phyloP scores from a whole-genome alignment of 2,888 invertebrate species.

The Psylliodes chrysocephalus region DNA sequence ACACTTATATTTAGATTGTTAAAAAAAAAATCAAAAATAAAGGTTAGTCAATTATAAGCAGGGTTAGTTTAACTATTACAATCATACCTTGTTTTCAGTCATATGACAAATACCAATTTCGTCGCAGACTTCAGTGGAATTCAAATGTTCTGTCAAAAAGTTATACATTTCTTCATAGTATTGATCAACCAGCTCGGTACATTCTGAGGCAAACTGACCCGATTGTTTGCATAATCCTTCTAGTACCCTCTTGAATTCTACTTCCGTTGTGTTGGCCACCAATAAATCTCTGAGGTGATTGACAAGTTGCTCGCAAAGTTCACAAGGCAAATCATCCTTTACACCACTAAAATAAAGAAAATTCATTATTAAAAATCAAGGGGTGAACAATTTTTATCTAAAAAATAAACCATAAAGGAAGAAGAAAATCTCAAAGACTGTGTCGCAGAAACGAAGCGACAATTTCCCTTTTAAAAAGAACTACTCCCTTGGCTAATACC shows the following conservation, averaged over 20 bases:
- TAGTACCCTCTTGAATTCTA: slow-evolving; percentile 81
- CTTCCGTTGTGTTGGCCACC: slow-evolving; percentile 85
- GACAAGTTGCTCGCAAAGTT: slow-evolving; percentile 86
- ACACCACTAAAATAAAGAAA: slow-evolving; percentile 35
- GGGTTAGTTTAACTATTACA: neutral
- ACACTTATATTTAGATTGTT: neutral
- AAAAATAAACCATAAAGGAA: too few species aligned
- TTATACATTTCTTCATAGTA: slow-evolving; percentile 81
- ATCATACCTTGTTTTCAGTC: slow-evolving; percentile 29
- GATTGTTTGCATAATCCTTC: slow-evolving; percentile 85
- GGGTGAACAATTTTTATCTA: too few species aligned
- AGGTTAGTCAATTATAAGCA: slow-evolving; percentile 6
- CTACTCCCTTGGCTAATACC: too few species aligned
- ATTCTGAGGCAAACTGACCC: slow-evolving; percentile 77
- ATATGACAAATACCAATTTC: slow-evolving; percentile 75
- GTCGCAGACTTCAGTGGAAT: slow-evolving; percentile 76
- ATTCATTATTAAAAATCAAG: too few species aligned
- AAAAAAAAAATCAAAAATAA: neutral
- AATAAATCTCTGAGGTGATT: slow-evolving; percentile 82
- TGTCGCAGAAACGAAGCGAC: too few species aligned
- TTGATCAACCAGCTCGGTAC: slow-evolving; percentile 79
- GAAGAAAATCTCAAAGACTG: too few species aligned
- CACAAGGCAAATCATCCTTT: slow-evolving; percentile 78
- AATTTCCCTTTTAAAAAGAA: too few species aligned
- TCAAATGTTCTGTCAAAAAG: slow-evolving; percentile 74